Percentiles rank a stretch among this genome's conserved stretches.
phyloP scores from a whole-genome alignment of 2,797 vertebrate genomes.

The Pseudomugil tenellus region DNA sequence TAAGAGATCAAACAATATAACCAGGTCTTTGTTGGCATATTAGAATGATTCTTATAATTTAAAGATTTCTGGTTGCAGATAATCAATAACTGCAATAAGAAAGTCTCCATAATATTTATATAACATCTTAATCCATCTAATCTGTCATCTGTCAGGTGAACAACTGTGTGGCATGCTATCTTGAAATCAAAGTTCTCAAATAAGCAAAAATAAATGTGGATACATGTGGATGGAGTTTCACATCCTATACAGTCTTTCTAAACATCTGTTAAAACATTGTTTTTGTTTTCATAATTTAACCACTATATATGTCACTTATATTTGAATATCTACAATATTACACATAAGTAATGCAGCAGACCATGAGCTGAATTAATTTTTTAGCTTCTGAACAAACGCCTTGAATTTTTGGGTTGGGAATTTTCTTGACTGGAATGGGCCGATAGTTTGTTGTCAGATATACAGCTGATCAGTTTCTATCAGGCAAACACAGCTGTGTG shows the following conservation, averaged over 20 bases:
- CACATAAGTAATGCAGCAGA: no score
- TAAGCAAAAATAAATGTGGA: background rate
- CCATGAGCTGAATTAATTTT: no score
- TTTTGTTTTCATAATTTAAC: background rate
- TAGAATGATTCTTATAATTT: background rate
- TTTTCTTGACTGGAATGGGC: background rate
- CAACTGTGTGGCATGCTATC: background rate
- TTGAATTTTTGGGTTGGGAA: background rate
- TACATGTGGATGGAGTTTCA: background rate
- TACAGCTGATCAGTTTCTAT: background rate
- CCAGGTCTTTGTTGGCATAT: background rate
- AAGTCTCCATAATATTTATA: background rate
- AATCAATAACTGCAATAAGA: background rate
- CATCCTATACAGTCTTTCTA: background rate
- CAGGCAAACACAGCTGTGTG: background rate
- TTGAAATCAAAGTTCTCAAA: background rate
- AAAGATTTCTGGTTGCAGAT: background rate
- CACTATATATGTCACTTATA: background rate
- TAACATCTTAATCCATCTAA: no score
- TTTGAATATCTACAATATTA: background rate
- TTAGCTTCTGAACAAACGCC: background rate
- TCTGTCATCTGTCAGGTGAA: background rate
- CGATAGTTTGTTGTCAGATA: background rate
- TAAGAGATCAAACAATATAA: background rate
- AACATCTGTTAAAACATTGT: no score